Conservation (phyloP, 2,797 vertebrate species). For the Meriones psammophilus region DNA sequence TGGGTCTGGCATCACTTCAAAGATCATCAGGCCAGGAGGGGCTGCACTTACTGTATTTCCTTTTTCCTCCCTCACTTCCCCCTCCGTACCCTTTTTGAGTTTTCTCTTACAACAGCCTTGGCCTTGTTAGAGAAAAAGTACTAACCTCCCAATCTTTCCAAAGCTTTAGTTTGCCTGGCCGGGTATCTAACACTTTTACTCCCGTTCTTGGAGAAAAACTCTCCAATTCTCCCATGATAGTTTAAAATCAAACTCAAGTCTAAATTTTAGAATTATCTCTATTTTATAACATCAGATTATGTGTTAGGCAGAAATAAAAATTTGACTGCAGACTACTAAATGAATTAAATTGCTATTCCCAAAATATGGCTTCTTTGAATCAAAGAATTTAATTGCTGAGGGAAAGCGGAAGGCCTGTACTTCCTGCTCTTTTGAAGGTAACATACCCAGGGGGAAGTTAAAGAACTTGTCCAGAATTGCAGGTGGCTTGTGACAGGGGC, state of each 20-base stretch:
- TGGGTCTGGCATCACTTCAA: constrained; percentile 78
- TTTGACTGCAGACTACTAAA: not conserved
- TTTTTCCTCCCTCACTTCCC: constrained; percentile 74
- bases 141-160: constrained; percentile 67
- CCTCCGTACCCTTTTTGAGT: constrained; percentile 4
- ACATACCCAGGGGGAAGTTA: not conserved
- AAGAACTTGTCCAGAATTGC: not conserved
- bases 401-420: not conserved
- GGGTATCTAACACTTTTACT: not conserved
- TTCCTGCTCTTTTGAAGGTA: constrained; percentile 2
- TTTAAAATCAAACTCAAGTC: constrained; percentile 42
- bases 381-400: constrained; percentile 1
- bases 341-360: not conserved
- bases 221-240: not conserved
- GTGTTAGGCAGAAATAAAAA: constrained; percentile 42
- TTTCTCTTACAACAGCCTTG: constrained; percentile 61
- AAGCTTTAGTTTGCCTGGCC: constrained; percentile 42
- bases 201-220: constrained; percentile 46
- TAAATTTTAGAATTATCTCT: constrained; percentile 3
- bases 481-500: not conserved
- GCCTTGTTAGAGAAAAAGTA: constrained; percentile 21
- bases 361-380: constrained; percentile 55
- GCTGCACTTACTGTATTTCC: constrained; percentile 52
- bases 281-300: not conserved
- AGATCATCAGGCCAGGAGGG: constrained; percentile 27